These are phyloP conservation scores for Nipponia nippon DNA, from an alignment of 2,113 vertebrate species.

Conservation along the genomic window DNA sequence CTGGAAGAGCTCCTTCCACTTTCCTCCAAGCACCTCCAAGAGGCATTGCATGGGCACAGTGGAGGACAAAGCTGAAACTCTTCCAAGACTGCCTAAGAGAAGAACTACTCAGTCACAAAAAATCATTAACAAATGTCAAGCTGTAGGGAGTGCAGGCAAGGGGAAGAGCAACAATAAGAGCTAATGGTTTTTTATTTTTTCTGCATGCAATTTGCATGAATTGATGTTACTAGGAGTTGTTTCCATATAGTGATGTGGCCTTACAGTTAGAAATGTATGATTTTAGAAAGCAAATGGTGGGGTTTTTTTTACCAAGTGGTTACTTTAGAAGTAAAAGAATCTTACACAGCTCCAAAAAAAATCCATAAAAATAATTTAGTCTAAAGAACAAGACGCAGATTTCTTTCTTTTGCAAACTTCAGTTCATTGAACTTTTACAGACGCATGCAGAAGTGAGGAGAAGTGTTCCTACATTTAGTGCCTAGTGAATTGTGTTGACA, in stretches of 20 bases:
- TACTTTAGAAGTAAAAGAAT: not conserved
- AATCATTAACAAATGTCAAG: constrained; percentile 31
- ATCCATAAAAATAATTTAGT: not conserved
- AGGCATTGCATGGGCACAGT: not conserved
- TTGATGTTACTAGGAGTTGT: not conserved
- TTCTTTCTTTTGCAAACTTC: not conserved
- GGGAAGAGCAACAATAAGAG: not conserved
- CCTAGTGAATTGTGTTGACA: not conserved
- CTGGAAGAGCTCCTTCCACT: not conserved
- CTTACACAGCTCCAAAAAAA: not conserved
- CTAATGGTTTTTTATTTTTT: not conserved
- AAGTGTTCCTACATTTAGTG: not conserved
- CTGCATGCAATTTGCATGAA: not conserved
- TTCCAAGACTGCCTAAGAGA: constrained; percentile 15
- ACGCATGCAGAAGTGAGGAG: not conserved
- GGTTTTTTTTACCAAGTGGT: not conserved
- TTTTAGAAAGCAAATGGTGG: not conserved
- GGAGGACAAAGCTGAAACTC: constrained; percentile 39
- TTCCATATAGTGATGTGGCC: not conserved
- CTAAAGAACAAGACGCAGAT: not conserved
- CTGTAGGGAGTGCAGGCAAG: not conserved
- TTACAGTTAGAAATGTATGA: not conserved
- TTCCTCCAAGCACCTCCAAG: not conserved
- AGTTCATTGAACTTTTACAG: not conserved
- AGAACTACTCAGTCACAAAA: not conserved